These are phyloP conservation scores for Cryptoblepharus egeriae DNA, from an alignment of 2,797 vertebrate species.

Conservation along the genomic window DNA sequence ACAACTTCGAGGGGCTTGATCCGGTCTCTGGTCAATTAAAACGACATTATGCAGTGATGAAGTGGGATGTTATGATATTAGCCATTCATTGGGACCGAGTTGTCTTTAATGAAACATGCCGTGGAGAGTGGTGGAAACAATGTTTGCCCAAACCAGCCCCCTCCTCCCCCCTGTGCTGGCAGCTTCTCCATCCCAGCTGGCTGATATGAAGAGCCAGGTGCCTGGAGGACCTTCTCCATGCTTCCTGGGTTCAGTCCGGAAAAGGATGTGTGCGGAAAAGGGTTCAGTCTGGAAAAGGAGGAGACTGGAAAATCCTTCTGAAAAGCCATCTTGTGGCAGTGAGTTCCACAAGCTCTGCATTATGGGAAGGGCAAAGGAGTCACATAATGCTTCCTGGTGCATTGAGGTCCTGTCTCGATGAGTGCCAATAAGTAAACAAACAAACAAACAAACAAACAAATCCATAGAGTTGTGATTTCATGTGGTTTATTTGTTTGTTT, in stretches of 20 bases:
- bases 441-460: no score
- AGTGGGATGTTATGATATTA: neutral
- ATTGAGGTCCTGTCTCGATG: no score
- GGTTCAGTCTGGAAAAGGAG: no score
- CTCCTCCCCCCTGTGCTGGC: no score
- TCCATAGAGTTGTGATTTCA: no score
- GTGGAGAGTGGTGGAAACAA: neutral
- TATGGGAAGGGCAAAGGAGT: neutral
- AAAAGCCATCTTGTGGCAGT: neutral
- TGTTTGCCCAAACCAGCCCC: neutral
- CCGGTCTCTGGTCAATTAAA: constrained; percentile 19
- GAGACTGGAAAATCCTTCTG: no score
- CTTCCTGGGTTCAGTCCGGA: no score
- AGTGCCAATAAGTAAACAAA: no score
- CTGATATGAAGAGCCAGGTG: neutral
- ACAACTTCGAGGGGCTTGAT: constrained; percentile 16
- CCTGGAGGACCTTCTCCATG: neutral
- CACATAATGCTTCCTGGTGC: neutral
- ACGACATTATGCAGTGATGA: constrained; percentile 29
- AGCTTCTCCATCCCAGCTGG: neutral
- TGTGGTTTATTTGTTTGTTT: no score
- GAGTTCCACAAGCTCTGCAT: no score
- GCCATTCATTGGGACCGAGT: neutral
- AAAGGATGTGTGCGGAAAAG: no score
- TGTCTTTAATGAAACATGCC: neutral